Evolutionary conservation across 2,888 invertebrate genomes (phyloP), one percentile per base, ranked within the genome.

Genomic region (Dryocosmus kuriphilus): DNA sequence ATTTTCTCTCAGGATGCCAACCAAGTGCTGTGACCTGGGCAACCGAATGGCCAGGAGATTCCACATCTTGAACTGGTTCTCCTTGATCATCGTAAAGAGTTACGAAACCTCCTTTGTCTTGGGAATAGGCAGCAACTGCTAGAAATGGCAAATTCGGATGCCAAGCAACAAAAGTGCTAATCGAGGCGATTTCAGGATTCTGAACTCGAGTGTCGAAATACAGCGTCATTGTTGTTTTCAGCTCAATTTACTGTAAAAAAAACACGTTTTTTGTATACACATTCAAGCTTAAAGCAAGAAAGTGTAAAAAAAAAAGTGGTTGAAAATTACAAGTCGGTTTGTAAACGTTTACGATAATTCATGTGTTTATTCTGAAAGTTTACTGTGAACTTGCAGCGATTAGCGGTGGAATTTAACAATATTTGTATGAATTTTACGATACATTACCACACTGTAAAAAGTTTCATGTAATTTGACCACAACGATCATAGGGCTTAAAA

Each of bases 11-110:
- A 0, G 98, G 98, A 92, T 99, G 98, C 98, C 99, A 99, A 4
- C 95, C 94, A 51, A 98, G 90, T 1, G 96, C 94, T 22, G 97
- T 96, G 0, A 96, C 96, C 93, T 97, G 97, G 75, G 96, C 96
- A 22, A 95, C 95, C 32, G 95, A 91, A 87, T 97, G 95, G 63
- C 95, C 94, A 2, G 96, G 95, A 91, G 95, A 95, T 75, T 95
- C 95, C 57, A 96, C 94, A 87, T 96, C 96, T 83, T 94, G 94
- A 79, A 96, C 91, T 16, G 95, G 94, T 87, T 95, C 95, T 7
- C 97, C 97, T 95, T 97, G 91, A 92, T 98, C 98, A 88, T 97
- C 95, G 89, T 97, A 98, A 84, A 98, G 95, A 57, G 95, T 96
- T 5, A 98, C 96, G 83, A 96, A 95, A 82, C 98, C 98, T 35